A percentile compares a stretch with the other conserved stretches of the same genome.
phyloP scores from a whole-genome alignment of 37 sponge, comb jelly and placozoan species.

The Dysidea cf. avara region DNA sequence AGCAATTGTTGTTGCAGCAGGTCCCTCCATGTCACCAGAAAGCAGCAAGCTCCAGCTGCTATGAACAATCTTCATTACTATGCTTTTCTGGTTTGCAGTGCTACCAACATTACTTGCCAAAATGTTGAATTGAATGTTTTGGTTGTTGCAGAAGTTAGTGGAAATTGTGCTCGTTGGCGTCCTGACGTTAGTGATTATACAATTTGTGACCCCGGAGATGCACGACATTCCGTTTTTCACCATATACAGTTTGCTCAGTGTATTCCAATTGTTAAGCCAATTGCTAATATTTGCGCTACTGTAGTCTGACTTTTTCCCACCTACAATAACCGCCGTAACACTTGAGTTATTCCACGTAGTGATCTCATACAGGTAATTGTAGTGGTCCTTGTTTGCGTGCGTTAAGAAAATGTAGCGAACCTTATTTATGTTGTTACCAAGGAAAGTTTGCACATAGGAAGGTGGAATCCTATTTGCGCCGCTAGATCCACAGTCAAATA shows the following conservation, averaged over 20 bases:
- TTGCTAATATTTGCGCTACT: too few species aligned
- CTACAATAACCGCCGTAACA: conserved; percentile 9
- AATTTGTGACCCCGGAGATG: too few species aligned
- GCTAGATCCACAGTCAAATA: conserved; percentile 34
- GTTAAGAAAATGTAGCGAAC: conserved; percentile 17
- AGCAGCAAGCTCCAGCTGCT: not conserved
- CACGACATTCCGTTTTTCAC: too few species aligned
- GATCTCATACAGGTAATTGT: conserved; percentile 8
- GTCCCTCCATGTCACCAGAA: conserved; percentile 26
- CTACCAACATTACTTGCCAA: conserved; percentile 20
- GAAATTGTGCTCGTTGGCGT: too few species aligned
- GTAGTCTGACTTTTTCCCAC: too few species aligned
- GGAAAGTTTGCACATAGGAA: conserved; percentile 4
- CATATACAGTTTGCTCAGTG: too few species aligned
- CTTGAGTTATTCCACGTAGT: too few species aligned
- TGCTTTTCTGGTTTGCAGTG: not conserved
- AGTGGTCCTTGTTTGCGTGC: conserved; percentile 35
- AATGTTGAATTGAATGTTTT: conserved; percentile 10
- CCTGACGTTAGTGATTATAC: too few species aligned
- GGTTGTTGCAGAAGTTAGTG: conserved; percentile 22
- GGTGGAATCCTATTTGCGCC: conserved; percentile 8
- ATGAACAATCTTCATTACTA: not conserved
- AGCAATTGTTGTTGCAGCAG: conserved; percentile 1
- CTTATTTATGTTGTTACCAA: not conserved
- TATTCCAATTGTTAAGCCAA: too few species aligned